These are phyloP conservation scores for Sebastes minor DNA, from an alignment of 2,797 vertebrate genomes.

Conservation along the genomic window DNA sequence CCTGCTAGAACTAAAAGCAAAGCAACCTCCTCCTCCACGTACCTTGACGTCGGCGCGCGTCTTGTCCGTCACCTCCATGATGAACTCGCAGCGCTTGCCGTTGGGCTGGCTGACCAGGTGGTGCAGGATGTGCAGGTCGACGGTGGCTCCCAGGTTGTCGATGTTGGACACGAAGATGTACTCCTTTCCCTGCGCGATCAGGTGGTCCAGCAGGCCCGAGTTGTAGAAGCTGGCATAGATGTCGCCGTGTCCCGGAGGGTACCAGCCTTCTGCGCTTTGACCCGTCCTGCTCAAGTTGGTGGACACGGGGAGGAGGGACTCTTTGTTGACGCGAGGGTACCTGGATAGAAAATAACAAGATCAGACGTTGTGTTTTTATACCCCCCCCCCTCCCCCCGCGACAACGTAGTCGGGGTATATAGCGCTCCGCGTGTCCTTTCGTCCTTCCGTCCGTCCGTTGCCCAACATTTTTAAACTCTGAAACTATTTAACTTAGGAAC, in stretches of 20 bases:
- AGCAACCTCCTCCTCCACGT: conserved; percentile 3
- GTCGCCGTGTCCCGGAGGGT: conserved; percentile 94
- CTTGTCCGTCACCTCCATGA: conserved; percentile 98
- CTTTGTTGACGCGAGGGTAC: conserved; percentile 94
- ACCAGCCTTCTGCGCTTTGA: conserved; percentile 92
- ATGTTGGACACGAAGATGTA: conserved; percentile 98
- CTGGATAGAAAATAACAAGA: conserved; percentile 60
- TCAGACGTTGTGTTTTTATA: background rate
- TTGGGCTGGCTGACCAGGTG: conserved; percentile 93
- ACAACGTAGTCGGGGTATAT: no score
- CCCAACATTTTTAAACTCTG: no score
- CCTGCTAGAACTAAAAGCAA: no score
- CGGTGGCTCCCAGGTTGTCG: conserved; percentile 95
- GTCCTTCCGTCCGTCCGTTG: no score
- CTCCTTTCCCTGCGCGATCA: conserved; percentile 91
- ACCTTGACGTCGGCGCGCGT: conserved; percentile 97
- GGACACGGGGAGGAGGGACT: conserved; percentile 91
- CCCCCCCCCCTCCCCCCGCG: no score
- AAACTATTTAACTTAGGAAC: no score
- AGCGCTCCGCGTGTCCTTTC: no score
- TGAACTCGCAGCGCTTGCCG: conserved; percentile 93
- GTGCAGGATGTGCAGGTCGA: conserved; percentile 94
- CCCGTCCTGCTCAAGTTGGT: conserved; percentile 88
- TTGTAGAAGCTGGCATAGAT: conserved; percentile 95
- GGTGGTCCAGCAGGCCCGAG: conserved; percentile 90